Percentiles rank a stretch among this genome's conserved stretches.
phyloP scores from a whole-genome alignment of 53 echinoderm and acorn worm species.

The Luidia sarsii region DNA sequence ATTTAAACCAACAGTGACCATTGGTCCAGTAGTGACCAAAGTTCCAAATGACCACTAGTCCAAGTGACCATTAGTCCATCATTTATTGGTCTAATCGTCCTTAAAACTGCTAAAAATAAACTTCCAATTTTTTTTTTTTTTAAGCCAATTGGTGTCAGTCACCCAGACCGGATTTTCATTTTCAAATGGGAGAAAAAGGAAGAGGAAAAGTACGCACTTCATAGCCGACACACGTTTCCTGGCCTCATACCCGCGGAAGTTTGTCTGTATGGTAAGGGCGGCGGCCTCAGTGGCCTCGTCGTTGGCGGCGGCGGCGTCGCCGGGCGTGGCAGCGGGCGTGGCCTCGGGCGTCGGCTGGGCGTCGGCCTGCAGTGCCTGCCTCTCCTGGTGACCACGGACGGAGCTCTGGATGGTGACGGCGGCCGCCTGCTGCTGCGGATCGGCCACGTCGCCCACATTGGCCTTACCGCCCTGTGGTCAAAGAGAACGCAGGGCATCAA shows the following conservation, averaged over 20 bases:
- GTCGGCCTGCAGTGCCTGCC: slow-evolving; percentile 28
- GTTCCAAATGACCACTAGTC: no score
- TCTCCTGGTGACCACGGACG: slow-evolving; percentile 88
- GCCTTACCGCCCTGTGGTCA: slow-evolving; percentile 29
- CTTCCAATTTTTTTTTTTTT: no score
- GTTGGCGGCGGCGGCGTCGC: no score
- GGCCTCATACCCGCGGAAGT: slow-evolving; percentile 93
- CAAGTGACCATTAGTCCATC: no score
- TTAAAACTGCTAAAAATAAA: no score
- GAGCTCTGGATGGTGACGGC: slow-evolving; percentile 90
- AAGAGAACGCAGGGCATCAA: not conserved
- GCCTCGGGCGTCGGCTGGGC: not conserved
- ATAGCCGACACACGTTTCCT: slow-evolving; percentile 85
- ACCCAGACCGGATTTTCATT: no score
- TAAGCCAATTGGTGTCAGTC: no score
- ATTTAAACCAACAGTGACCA: no score
- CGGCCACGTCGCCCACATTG: slow-evolving; percentile 92
- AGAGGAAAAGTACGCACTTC: slow-evolving; percentile 79
- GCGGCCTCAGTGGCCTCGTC: slow-evolving; percentile 56
- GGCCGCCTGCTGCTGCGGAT: slow-evolving; percentile 94
- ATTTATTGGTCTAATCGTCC: no score
- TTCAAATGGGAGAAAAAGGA: no score
- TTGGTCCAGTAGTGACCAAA: no score
- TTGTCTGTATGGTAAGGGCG: slow-evolving; percentile 84
- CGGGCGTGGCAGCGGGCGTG: not conserved